These are phyloP conservation scores for Cirrhinus molitorella DNA, from an alignment of 2,797 vertebrate genomes.

Conservation along the genomic window DNA sequence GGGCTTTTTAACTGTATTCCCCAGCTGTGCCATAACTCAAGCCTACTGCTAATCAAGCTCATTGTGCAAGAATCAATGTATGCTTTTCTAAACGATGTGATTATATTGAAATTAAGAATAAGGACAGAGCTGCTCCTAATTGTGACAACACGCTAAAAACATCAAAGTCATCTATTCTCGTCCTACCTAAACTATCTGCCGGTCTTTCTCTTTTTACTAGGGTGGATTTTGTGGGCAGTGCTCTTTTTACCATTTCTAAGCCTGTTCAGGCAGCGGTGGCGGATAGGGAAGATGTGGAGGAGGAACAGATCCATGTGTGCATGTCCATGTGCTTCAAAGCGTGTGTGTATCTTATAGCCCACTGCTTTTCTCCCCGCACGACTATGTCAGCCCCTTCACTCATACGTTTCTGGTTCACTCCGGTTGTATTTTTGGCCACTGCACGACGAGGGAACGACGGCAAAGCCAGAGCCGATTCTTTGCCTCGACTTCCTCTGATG, in stretches of 20 bases:
- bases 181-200: not conserved
- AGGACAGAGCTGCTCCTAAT: conserved; percentile 4
- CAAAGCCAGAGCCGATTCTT: conserved; percentile 1
- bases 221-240: conserved; percentile 40
- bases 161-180: conserved; percentile 7
- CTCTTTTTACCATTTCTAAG: conserved; percentile 48
- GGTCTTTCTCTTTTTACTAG: conserved; percentile 20
- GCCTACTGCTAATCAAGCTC: conserved; percentile 47
- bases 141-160: not conserved
- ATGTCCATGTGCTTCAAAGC: conserved; percentile 40
- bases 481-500: conserved; percentile 23
- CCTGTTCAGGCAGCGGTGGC: conserved; percentile 38
- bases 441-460: not conserved
- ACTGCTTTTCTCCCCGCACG: conserved; percentile 29
- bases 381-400: conserved; percentile 48
- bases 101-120: conserved; percentile 42
- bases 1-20: conserved; percentile 23
- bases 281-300: conserved; percentile 55
- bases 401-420: conserved; percentile 10
- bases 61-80: conserved; percentile 47
- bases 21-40: conserved; percentile 34
- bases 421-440: conserved; percentile 49
- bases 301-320: conserved; percentile 49
- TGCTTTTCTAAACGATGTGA: conserved; percentile 25
- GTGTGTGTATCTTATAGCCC: conserved; percentile 41